A percentile compares a stretch with the other conserved stretches of the same genome.
phyloP scores from a whole-genome alignment of 2,113 vertebrate genomes.

The Hippopotamus amphibius region DNA sequence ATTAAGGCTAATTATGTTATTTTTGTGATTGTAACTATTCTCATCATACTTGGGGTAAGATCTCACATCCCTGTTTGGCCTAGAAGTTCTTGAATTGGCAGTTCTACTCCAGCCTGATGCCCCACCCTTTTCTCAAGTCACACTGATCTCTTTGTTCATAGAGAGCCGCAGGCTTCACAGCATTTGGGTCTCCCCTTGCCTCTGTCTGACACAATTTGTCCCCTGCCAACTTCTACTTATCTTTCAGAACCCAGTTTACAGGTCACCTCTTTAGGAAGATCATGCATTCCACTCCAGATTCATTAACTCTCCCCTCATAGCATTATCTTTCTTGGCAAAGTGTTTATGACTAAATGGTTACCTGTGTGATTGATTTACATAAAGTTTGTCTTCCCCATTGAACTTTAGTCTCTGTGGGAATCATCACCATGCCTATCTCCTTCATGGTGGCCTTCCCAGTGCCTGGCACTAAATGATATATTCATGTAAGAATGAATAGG shows the following conservation, averaged over 20 bases:
- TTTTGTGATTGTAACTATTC: constrained; percentile 10
- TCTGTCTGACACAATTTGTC: not conserved
- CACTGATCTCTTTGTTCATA: not conserved
- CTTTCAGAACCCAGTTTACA: not conserved
- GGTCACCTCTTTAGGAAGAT: not conserved
- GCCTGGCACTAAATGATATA: not conserved
- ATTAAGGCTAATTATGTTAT: not conserved
- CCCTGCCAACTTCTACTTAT: not conserved
- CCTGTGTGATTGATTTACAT: not conserved
- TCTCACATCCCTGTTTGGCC: not conserved
- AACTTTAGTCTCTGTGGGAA: not conserved
- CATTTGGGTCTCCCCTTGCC: not conserved
- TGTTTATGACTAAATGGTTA: not conserved
- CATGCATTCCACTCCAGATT: not conserved
- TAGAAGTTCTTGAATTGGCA: not conserved
- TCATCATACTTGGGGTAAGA: not conserved
- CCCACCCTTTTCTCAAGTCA: not conserved
- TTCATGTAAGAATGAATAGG: not conserved
- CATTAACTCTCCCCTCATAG: not conserved
- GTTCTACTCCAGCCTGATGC: not conserved
- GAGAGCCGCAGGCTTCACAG: not conserved
- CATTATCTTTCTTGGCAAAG: not conserved
- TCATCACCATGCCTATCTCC: not conserved
- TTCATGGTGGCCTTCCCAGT: not conserved
- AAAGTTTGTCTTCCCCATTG: not conserved